These are phyloP conservation scores for Polypedilum vanderplanki DNA, from an alignment of 1,140 invertebrate species.

Conservation along the genomic window DNA sequence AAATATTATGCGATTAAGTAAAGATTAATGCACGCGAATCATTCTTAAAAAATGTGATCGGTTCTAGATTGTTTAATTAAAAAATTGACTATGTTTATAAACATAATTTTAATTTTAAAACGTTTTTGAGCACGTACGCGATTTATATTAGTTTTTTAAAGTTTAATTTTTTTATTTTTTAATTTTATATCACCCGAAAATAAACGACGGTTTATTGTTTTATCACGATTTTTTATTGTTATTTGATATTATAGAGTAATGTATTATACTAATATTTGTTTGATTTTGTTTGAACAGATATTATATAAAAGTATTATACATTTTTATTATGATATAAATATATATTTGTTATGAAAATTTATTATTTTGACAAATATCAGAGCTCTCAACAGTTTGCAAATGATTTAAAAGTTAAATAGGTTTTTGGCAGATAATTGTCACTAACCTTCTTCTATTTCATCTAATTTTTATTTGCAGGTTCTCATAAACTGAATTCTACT, in stretches of 20 bases:
- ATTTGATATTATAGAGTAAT: too few species aligned
- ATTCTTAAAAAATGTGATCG: too few species aligned
- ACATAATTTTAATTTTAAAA: not conserved
- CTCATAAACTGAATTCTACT: too few species aligned
- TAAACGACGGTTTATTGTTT: too few species aligned
- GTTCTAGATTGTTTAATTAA: not conserved
- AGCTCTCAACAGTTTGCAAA: not conserved
- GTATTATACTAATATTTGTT: not conserved
- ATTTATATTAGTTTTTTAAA: not conserved
- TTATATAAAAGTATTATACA: not conserved
- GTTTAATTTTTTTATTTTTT: not conserved
- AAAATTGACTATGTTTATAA: not conserved
- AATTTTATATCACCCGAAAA: not conserved
- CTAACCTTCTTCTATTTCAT: too few species aligned
- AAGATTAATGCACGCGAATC: not conserved
- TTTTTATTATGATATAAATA: not conserved
- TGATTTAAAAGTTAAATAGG: too few species aligned
- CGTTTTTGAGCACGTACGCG: slow-evolving; percentile 15
- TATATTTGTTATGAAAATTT: too few species aligned
- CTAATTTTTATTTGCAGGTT: too few species aligned
- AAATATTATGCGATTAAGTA: not conserved
- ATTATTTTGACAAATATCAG: not conserved
- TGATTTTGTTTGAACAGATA: not conserved
- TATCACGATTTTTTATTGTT: too few species aligned
- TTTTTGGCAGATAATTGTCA: too few species aligned